These are phyloP conservation scores for Sander vitreus DNA, from an alignment of 2,113 vertebrate genomes.

Conservation along the genomic window DNA sequence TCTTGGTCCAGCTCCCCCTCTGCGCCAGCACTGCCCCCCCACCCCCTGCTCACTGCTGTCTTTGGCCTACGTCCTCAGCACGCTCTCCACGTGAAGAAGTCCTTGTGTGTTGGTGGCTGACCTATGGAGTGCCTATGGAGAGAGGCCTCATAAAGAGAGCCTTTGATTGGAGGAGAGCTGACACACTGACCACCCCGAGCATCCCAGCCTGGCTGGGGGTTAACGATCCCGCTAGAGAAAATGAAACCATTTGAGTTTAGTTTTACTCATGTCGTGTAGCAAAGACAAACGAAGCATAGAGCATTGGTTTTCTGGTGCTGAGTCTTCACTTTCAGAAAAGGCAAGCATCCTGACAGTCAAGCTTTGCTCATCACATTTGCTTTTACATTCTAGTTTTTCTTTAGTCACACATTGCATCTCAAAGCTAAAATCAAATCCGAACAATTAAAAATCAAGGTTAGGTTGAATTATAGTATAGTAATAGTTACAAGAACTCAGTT, in stretches of 20 bases:
- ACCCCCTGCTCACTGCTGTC: too few relatives aligned
- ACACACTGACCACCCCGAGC: slow-evolving; percentile 32
- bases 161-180: slow-evolving; percentile 62
- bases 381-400: neutral
- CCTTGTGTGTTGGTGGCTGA: slow-evolving; percentile 55
- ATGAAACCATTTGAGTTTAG: slow-evolving; percentile 15
- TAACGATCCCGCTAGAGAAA: neutral
- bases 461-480: too few relatives aligned
- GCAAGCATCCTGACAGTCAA: slow-evolving; percentile 5
- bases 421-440: too few relatives aligned
- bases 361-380: neutral
- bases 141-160: slow-evolving; percentile 50
- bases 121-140: slow-evolving; percentile 38
- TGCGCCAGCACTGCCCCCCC: neutral
- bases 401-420: too few relatives aligned
- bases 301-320: slow-evolving; percentile 10
- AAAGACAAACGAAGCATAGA: slow-evolving; percentile 4
- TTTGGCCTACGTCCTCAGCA: slow-evolving; percentile 15
- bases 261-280: neutral
- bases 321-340: slow-evolving; percentile 6
- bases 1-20: neutral
- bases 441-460: too few relatives aligned
- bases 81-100: slow-evolving; percentile 53
- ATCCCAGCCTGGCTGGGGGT: neutral
- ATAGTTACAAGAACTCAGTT: too few relatives aligned